Base-by-base conservation (phyloP, 2,113 vertebrate genomes). In the Heterotilapia buettikoferi region DNA sequence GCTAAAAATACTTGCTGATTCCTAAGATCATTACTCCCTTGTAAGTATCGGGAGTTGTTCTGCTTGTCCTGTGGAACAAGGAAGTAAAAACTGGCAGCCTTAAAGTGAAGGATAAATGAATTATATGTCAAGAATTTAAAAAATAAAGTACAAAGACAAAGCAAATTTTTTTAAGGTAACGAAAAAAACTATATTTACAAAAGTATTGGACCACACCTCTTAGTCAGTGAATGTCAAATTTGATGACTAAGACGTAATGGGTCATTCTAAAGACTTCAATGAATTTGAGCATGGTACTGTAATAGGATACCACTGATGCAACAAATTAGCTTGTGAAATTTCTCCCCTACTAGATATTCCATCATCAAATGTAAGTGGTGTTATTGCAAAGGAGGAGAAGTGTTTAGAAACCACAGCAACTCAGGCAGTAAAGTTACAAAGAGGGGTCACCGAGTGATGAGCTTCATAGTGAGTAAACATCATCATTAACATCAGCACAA, bases 401-500 rank as follows among this genome's bases (percentile, higher is more conserved):
- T 24, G 66, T 71, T 71, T 43, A 71, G 66, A 21, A 71, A 24
- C n/a, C 36, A 43, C 36, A 71, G n/a, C 36, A 71, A 71, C 7
- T 24, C 66, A 71, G 66, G 7, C 36, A 7, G 61, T 38, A 66
- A 66, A 38, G 33, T 38, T 66, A 21, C 61, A 66, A 38, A 66
- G 63, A 38, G 33, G 33, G 33, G 11, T 68, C 33, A 24, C 12
- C 7, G 2, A 71, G 66, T 8, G n/a, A 13, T 43, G n/a, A 43
- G 12, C 66, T 43, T 16, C 66, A 43, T 71, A 71, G 12, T 43
- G 38, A 43, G 38, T 43, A 71, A 71, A 9, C 66, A 24, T 14
- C 66, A 71, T 9, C 12, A 71, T 71, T 24, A 71, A 71, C 66
- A 71, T 71, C 38, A 71, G 36, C 66, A 71, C n/a, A 71, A 71